phyloP scores from a whole-genome alignment of 2,113 vertebrate genomes.

The Cebus imitator region DNA sequence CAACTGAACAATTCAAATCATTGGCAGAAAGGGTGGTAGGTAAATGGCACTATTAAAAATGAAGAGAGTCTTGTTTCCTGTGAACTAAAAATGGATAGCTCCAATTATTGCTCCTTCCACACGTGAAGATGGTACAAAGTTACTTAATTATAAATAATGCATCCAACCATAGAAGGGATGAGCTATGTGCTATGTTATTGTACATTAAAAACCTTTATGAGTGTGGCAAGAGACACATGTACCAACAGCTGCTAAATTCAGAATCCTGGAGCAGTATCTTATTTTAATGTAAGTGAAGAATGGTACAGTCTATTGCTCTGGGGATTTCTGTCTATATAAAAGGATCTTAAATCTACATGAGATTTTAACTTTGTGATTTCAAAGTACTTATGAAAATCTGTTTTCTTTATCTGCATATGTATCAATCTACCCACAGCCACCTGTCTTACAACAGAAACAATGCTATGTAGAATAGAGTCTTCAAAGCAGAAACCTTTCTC shows the following conservation, averaged over 20 bases:
- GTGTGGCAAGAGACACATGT: conserved; percentile 55
- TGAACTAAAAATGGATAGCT: conserved; percentile 57
- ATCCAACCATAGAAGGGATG: conserved; percentile 31
- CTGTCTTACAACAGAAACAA: not conserved
- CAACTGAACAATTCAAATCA: not conserved
- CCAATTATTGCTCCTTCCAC: conserved; percentile 52
- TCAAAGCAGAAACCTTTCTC: not conserved
- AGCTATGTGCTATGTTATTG: conserved; percentile 34
- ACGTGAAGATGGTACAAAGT: conserved; percentile 11
- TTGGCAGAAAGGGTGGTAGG: conserved; percentile 22
- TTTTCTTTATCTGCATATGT: conserved; percentile 47
- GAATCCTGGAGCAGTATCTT: conserved; percentile 46
- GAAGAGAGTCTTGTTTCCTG: conserved; percentile 23
- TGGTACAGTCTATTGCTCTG: not conserved
- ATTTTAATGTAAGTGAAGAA: conserved; percentile 60
- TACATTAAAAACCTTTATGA: conserved; percentile 66
- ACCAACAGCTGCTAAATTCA: conserved; percentile 66
- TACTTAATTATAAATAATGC: conserved; percentile 70
- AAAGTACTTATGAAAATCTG: conserved; percentile 48
- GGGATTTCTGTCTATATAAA: conserved; percentile 29
- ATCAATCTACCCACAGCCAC: not conserved
- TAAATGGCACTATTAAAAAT: conserved; percentile 47
- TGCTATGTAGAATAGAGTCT: not conserved
- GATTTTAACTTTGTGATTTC: conserved; percentile 44
- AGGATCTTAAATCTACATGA: conserved; percentile 58